phyloP scores from a whole-genome alignment of 2,797 vertebrate species.

The Manis javanica region DNA sequence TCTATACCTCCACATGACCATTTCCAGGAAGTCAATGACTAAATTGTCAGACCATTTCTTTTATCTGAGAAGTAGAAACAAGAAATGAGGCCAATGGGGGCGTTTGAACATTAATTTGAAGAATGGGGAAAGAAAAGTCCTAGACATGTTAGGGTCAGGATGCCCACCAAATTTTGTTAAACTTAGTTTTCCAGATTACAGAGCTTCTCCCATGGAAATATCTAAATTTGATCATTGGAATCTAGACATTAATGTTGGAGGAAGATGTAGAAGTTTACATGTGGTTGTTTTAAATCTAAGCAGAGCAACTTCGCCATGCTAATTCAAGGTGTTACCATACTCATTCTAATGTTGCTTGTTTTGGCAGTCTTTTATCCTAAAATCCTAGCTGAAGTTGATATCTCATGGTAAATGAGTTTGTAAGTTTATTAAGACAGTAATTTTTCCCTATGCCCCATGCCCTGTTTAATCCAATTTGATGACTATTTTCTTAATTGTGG shows the following conservation, averaged over 20 bases:
- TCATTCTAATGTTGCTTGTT: background rate
- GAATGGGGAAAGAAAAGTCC: background rate
- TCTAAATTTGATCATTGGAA: background rate
- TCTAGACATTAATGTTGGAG: background rate
- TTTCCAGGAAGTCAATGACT: background rate
- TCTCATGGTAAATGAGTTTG: constrained; percentile 47
- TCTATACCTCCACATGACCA: background rate
- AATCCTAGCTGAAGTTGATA: background rate
- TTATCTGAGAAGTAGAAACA: background rate
- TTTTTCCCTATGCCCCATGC: constrained; percentile 3
- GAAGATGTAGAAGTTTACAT: background rate
- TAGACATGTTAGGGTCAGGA: background rate
- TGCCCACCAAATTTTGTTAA: background rate
- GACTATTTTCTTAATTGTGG: constrained; percentile 2
- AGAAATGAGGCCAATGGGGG: background rate
- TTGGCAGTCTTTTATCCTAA: background rate
- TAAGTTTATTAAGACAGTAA: constrained; percentile 21
- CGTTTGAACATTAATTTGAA: background rate
- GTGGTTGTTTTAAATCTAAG: constrained; percentile 18
- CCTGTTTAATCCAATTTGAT: constrained; percentile 16
- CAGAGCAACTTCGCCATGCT: background rate
- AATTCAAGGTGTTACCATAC: background rate
- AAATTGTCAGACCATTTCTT: background rate
- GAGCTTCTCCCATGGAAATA: background rate
- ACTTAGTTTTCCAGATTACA: background rate